Conservation (phyloP, 2,113 vertebrate genomes). For the zebrafish (Danio rerio) region GRCz12tu NC_133189.1:30689001-30689500, state of each 20-base stretch:
- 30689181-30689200: background rate
- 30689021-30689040: background rate
- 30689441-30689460: background rate
- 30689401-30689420: background rate
- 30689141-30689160: background rate
- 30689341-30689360: background rate
- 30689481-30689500: constrained; percentile 15
- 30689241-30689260: background rate
- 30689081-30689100: constrained; percentile 49
- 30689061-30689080: background rate
- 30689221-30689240: background rate
- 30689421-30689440: constrained; percentile 17
- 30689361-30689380: constrained; percentile 1
- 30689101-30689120: constrained; percentile 15
- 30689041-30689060: background rate
- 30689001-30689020: background rate
- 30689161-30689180: constrained; percentile 34
- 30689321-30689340: too few relatives aligned
- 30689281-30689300: background rate
- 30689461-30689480: background rate
- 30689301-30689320: background rate
- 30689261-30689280: background rate
- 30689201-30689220: background rate
- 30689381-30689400: background rate
- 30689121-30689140: background rate